Evolutionary conservation across 1,140 invertebrate genomes (phyloP), one percentile per base, ranked within the genome.

Genomic region (Drosophila pectinifera): DNA sequence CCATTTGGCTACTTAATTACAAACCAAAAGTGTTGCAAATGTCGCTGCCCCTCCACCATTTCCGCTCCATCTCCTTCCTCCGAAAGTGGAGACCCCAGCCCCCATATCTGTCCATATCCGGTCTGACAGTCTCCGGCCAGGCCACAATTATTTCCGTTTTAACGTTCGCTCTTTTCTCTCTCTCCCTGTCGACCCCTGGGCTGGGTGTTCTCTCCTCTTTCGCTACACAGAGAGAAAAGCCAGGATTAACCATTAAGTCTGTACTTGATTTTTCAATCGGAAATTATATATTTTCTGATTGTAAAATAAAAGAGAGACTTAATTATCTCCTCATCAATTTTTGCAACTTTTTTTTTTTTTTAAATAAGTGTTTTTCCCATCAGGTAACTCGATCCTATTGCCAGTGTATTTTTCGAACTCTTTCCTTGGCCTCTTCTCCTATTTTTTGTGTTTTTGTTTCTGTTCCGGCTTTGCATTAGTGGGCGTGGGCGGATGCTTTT

Each of bases 121-220:
- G 69, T 73, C 69, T 43, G 43, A 42, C 28, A 49, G 58, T 63
- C 67, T 80, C 63, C 67, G 53, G 46, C 55, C 38, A 53, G 67
- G 82, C 83, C 84, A 80, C 83, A 86, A 88, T 86, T 88, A 86
- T 79, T 86, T 88, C 79, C 83, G 83, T 88, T 82, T 78, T 78
- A 86, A 82, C 76, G 74, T 68, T 56, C 41, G 41, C 64, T 34
- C 41, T 34, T 45, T 54, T 65, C 62, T 13, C 46, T 36, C 18
- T 36, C 14, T 14, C 39, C 2, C 6, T 26, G 13, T 34, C 31
- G 62, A 28, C 48, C 41, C 36, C 31, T 51, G 38, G 63, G 39
- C 43, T 62, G 24, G 38, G n/a, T n/a, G n/a, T n/a, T 26, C 59
- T 45, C 5, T 16, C 24, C 34, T 20, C n/a, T 42, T 48, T 63